Conservation (phyloP, 2,113 vertebrate genomes). For the Mellivora capensis region DNA sequence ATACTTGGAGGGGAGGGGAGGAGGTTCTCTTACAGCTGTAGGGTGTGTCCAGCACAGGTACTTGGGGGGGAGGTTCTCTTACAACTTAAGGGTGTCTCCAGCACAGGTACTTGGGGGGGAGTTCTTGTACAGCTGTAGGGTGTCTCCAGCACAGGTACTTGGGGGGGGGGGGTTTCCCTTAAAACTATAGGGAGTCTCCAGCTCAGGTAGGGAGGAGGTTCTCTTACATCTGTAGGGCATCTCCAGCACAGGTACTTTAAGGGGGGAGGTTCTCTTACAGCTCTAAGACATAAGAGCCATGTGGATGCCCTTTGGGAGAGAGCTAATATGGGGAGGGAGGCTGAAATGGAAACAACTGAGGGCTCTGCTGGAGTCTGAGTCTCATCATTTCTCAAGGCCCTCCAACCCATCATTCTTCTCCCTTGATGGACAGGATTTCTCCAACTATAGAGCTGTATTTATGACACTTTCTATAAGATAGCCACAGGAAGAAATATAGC, state of each 20-base stretch:
- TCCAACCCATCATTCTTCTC: neutral
- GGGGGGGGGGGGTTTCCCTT: no score
- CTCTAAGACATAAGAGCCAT: neutral
- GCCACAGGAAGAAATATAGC: neutral
- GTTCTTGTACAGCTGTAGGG: constrained; percentile 64
- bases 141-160: constrained; percentile 86
- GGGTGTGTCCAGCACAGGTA: constrained; percentile 89
- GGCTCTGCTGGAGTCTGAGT: no score
- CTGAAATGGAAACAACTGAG: neutral
- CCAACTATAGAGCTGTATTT: no score
- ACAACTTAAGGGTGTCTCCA: no score
- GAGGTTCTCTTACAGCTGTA: no score
- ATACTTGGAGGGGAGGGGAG: no score
- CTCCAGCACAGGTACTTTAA: constrained; percentile 86
- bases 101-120: no score
- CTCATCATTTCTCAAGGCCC: neutral
- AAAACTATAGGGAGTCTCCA: constrained; percentile 88
- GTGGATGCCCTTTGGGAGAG: neutral
- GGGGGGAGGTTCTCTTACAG: neutral
- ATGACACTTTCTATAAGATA: neutral
- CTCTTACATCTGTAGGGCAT: no score
- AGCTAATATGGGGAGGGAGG: neutral
- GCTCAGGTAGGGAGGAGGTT: constrained; percentile 87
- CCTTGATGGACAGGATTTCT: neutral
- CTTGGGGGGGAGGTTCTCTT: no score